phyloP scores from a whole-genome alignment of 2,113 vertebrate genomes.

The Motacilla tschutschensis region DNA sequence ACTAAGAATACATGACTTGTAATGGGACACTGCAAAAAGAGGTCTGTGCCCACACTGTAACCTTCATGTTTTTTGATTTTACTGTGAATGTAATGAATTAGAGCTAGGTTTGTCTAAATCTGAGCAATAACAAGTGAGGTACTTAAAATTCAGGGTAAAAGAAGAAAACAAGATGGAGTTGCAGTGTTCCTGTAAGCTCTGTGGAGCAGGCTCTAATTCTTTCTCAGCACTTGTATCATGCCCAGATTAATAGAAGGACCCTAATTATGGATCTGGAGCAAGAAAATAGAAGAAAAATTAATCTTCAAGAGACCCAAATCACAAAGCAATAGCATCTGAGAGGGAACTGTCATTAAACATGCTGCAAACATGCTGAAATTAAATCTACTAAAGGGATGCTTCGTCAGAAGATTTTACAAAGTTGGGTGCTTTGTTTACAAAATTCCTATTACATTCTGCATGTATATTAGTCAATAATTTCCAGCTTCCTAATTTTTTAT shows the following conservation, averaged over 20 bases:
- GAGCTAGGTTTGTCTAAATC: neutral
- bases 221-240: neutral
- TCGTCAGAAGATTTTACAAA: neutral
- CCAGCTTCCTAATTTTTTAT: constrained; percentile 13
- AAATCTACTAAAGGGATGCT: neutral
- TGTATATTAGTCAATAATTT: neutral
- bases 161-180: neutral
- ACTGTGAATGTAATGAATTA: neutral
- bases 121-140: neutral
- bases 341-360: constrained; percentile 13
- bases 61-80: neutral
- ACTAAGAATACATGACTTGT: neutral
- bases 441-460: neutral
- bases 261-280: neutral
- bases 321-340: constrained; percentile 1
- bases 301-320: neutral
- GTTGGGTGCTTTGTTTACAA: neutral
- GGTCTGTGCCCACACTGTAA: neutral
- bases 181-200: neutral
- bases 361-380: neutral
- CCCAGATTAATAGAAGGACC: neutral
- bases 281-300: neutral
- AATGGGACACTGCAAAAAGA: neutral
- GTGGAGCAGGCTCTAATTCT: neutral
- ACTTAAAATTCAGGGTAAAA: neutral